Evolutionary conservation across 2,888 invertebrate genomes (phyloP).

Genomic region (Ctenicera cuprea): DNA sequence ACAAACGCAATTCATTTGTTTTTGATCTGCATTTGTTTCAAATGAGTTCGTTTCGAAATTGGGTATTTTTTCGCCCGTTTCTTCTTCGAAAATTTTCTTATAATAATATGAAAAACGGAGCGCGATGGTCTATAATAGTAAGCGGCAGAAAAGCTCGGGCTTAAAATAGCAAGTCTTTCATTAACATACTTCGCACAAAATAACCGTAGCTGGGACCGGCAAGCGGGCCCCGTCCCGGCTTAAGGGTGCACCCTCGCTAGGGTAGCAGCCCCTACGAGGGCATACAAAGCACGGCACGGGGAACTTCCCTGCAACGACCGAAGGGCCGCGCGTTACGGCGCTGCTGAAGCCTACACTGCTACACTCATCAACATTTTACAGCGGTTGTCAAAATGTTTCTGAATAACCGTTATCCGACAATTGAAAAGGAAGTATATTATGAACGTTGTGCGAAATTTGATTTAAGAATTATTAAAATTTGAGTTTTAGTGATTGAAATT

Average conservation of each 20-base stretch:
- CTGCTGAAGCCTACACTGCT: slow-evolving; percentile 1
- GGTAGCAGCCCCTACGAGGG: slow-evolving; percentile 55
- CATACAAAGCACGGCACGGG: slow-evolving; percentile 34
- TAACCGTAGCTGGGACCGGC: slow-evolving; percentile 25
- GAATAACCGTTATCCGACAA: neutral
- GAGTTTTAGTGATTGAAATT: no score
- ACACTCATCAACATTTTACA: neutral
- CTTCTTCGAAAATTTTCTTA: neutral
- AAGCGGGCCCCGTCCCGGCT: slow-evolving; percentile 49
- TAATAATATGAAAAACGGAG: neutral
- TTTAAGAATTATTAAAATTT: no score
- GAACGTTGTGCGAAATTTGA: no score
- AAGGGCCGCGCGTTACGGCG: slow-evolving; percentile 24
- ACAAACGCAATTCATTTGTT: no score
- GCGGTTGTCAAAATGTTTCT: slow-evolving; percentile 1
- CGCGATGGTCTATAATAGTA: neutral
- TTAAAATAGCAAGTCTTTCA: slow-evolving; percentile 12
- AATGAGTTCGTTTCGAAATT: no score
- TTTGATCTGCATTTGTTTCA: neutral
- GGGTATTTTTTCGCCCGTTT: no score
- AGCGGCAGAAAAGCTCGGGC: neutral
- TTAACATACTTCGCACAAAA: slow-evolving; percentile 20
- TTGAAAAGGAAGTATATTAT: no score
- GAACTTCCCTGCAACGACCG: slow-evolving; percentile 30
- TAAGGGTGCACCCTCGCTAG: slow-evolving; percentile 55